A percentile compares a stretch with the other conserved stretches of the same genome.
phyloP scores from a whole-genome alignment of 2,888 invertebrate genomes.

The Eubasilissa splendida region DNA sequence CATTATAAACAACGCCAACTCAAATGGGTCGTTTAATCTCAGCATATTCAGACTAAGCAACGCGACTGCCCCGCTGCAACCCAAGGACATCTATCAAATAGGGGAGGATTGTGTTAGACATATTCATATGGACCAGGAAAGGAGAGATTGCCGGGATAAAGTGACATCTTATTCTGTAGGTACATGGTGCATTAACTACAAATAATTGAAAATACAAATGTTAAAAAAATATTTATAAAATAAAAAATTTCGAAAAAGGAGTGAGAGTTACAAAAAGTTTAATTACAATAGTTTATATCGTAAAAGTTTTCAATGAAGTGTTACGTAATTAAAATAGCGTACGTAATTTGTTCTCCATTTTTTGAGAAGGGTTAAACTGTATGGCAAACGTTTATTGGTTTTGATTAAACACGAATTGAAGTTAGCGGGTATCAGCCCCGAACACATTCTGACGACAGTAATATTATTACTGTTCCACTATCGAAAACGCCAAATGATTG shows the following conservation, averaged over 20 bases:
- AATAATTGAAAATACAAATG: no score
- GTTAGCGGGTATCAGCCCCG: conserved; percentile 40
- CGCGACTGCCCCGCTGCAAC: conserved; percentile 29
- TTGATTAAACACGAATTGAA: conserved; percentile 34
- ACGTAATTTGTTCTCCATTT: neutral
- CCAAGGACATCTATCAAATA: conserved; percentile 57
- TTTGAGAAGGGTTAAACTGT: neutral
- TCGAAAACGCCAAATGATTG: conserved; percentile 1
- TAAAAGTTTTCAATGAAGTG: no score
- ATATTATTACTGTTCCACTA: conserved; percentile 39
- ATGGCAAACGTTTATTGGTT: conserved; percentile 41
- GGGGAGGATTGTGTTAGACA: conserved; percentile 55
- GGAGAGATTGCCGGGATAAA: neutral
- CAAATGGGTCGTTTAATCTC: conserved; percentile 59
- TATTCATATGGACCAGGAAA: conserved; percentile 56
- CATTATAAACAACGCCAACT: conserved; percentile 58
- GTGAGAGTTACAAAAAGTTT: no score
- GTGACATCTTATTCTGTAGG: no score
- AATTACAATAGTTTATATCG: no score
- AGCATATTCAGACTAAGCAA: conserved; percentile 44
- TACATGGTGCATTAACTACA: no score
- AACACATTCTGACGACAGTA: conserved; percentile 41
- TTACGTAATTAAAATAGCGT: neutral
- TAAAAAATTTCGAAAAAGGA: no score
- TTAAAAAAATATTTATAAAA: no score